These are phyloP conservation scores for Peromyscus nudipes DNA, from an alignment of 2,797 vertebrate genomes.

Conservation along the genomic window DNA sequence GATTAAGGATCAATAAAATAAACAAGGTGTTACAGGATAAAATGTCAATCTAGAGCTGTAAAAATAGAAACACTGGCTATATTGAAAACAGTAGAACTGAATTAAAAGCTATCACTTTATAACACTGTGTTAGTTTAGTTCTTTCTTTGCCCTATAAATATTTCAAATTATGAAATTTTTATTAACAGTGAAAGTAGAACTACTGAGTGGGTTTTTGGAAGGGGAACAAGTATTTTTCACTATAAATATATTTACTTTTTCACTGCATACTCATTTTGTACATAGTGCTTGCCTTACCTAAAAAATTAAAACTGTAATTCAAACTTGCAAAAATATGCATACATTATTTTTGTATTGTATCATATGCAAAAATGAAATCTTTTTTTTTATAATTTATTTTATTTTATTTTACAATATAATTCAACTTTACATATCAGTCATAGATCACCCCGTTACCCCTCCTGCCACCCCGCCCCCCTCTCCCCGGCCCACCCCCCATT, in stretches of 20 bases:
- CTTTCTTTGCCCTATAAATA: constrained; percentile 59
- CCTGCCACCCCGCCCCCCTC: no score
- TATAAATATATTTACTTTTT: not conserved
- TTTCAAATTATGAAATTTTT: constrained; percentile 55
- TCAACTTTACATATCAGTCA: no score
- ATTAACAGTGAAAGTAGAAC: constrained; percentile 12
- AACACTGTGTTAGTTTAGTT: constrained; percentile 49
- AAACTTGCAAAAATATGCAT: not conserved
- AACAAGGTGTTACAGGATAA: constrained; percentile 53
- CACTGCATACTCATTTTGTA: not conserved
- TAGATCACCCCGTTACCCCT: no score
- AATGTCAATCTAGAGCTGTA: constrained; percentile 44
- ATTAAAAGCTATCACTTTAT: constrained; percentile 39
- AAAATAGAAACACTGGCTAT: constrained; percentile 38
- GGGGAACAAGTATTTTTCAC: not conserved
- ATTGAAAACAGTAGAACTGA: constrained; percentile 60
- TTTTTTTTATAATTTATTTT: no score
- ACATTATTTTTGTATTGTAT: not conserved
- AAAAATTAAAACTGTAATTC: constrained; percentile 22
- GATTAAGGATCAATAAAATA: constrained; percentile 64
- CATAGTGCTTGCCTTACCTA: not conserved
- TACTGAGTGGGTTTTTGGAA: not conserved
- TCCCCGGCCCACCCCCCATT: no score
- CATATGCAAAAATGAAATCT: no score
- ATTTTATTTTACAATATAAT: no score